Base-by-base conservation (phyloP, 2,888 invertebrate species). In the Allacma fusca region DNA sequence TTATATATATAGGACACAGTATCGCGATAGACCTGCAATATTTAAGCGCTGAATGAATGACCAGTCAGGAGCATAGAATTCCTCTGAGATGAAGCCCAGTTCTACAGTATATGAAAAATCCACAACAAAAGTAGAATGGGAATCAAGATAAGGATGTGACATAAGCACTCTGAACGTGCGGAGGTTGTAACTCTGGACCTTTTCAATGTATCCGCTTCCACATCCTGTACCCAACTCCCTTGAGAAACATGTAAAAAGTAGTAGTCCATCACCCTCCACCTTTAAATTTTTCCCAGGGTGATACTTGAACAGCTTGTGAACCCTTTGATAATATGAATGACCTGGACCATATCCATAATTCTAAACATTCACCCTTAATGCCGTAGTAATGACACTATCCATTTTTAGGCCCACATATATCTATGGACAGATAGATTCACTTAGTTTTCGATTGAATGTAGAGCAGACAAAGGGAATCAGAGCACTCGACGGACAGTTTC, bases 151-250 rank as follows among this genome's bases (percentile, higher is more conserved):
- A 50, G 50, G 9, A 5, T 50, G 16, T 50, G 50, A 50, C 50
- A 50, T 16, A 50, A 50, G 50, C n/a, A 16, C 50, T 50, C 16
- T 50, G n/a, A 12, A 50, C 34, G 9, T 34, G 19, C 16, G 19
- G 4, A n/a, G 50, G 19, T 34, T 7, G 34, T 34, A 50, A 19
- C 50, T 50, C 50, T 50, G 50, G 50, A n/a, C 40, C 29, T 68
- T 40, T n/a, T 19, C 68, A 40, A 40, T 68, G 68, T 68, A 68
- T 68, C 68, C 68, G 68, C 40, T 68, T 29, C 21, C 34, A 68
- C 40, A 68, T 68, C 68, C 68, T 68, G 68, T 40, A 34, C 40
- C n/a, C n/a, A 68, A 68, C 29, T 68, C 40, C 68, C 21, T 68
- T 19, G 34, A 23, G 68, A 34, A 68, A 9, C 29, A 50, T 12